Base-by-base conservation (phyloP, 2,797 vertebrate genomes). In the Cynodonichthys magdalenae region DNA sequence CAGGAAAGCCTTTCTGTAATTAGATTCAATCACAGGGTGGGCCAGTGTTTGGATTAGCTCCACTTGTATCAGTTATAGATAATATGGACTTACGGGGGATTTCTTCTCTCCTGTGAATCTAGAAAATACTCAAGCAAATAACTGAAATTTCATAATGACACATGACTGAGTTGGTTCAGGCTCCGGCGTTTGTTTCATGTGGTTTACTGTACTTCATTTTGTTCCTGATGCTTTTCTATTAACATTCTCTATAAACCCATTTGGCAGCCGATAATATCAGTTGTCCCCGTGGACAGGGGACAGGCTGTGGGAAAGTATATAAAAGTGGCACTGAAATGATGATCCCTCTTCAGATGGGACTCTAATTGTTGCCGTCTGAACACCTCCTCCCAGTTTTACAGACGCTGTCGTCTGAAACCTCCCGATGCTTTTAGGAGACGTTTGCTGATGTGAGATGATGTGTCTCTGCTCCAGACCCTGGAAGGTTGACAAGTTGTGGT, bases 301-400 rank as follows among this genome's bases (percentile, higher is more conserved):
- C 90, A 89, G 89, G 83, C 93, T 92, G 93, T 94, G 93, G 93
- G 93, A 94, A 94, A 94, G 90, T 90, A 90, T 87, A 87, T 89
- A 88, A 83, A 86, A 91, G 90, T 86, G 88, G 74, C 86, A 86
- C 80, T 81, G 73, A 88, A 87, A 89, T 81, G 79, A 90, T 85
- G 89, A 92, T 93, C 86, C 83, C 83, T 86, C 81, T 79, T 81
- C 83, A 89, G 88, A 92, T 92, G 89, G 80, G 83, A 90, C 86
- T 63, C 52, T 90, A 91, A 93, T 93, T 85, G 84, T 83, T 80
- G 77, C 76, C 80, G 86, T 90, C 89, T 88, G 86, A 90, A 86
- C 86, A 86, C 85, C 86, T 87, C 85, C 89, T 90, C 88, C 90
- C 89, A 79, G 76, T 85, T 81, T 71, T 68, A 77, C 64, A 88